These are phyloP conservation scores for Anarrhichthys ocellatus DNA, from an alignment of 2,113 vertebrate species.

Conservation along the genomic window DNA sequence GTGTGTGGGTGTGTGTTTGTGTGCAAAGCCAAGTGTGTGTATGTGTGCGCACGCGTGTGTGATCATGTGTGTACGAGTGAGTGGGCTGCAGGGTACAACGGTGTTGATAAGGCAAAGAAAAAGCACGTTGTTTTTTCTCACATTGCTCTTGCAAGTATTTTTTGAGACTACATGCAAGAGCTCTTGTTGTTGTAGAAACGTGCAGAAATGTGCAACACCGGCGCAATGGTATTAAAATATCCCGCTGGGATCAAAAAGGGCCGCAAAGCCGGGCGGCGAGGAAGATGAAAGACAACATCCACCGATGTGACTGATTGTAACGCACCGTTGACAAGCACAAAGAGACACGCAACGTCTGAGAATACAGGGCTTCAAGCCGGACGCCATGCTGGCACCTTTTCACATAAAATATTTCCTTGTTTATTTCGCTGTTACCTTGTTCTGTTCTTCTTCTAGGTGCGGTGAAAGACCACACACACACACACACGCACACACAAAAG, in stretches of 20 bases:
- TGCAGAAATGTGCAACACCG: constrained; percentile 9
- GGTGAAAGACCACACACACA: neutral
- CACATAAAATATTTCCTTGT: neutral
- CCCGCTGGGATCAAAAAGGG: constrained; percentile 37
- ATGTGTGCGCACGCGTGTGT: constrained; percentile 11
- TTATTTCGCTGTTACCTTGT: neutral
- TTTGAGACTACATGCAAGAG: constrained; percentile 26
- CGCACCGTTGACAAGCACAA: neutral
- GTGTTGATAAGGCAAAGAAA: constrained; percentile 45
- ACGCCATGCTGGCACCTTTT: neutral
- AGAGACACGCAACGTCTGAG: neutral
- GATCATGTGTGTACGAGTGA: constrained; percentile 41
- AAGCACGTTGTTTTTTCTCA: constrained; percentile 33
- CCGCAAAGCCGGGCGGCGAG: neutral
- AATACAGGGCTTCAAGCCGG: neutral
- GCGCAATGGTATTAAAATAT: constrained; percentile 14
- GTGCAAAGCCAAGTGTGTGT: constrained; percentile 21
- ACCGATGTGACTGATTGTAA: constrained; percentile 23
- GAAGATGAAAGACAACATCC: constrained; percentile 20
- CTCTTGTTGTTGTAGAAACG: constrained; percentile 6
- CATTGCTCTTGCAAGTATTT: neutral
- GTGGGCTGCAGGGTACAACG: constrained; percentile 44
- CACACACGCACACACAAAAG: too few relatives aligned
- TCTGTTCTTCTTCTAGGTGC: neutral
- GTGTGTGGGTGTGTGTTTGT: constrained; percentile 43